Evolutionary conservation across 2,797 vertebrate species (phyloP), one percentile per base, ranked within the genome.

Genomic region (Oryzias dopingdopingensis): DNA sequence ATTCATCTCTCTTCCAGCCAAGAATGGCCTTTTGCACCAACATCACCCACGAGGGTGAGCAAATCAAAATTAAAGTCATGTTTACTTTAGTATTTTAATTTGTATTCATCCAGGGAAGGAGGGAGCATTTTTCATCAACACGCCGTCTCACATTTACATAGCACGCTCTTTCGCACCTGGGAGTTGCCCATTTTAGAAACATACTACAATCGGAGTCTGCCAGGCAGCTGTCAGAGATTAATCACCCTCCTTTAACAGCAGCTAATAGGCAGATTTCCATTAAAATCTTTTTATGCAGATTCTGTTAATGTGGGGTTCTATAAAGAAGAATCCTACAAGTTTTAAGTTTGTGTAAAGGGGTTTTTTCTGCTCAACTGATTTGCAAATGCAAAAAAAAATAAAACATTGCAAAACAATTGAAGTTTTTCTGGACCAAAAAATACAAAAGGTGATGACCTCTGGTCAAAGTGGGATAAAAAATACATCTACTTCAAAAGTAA

Each of bases 1-100:
- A 64, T 76, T 73, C 70, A 60, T 74, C 59, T 65, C 65, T 77
- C 51, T 62, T 58, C 16, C 59, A 58, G 59, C 65, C 67, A 69
- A 58, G 54, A 62, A 59, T 53, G 51, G 49, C 42, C 51, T 61
- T 70, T 55, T 67, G 52, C 56, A 47, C 53, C 56, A 52, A 69
- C 49, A 59, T 79, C 52, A 10, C 65, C 67, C 49, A 42, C 17
- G 53, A 67, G 52, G 22, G 18, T 45, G 53, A 53, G 53, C 32
- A 62, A 59, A 74, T 59, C 60, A 37, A 52, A 64, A 67, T 74
- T 61, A 32, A 69, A 62, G 50, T 66, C 16, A 2, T 57, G 59
- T 65, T 72, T 71, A 41, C 50, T 64, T 70, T 57, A 24, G 22
- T 53, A 51, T 72, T 74, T 72, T 66, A 56, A 68, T 62, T 47